A percentile compares a stretch with the other conserved stretches of the same genome.
Evolutionary conservation across 2,113 vertebrate species (phyloP).

Genomic region (Cheilinus undulatus): DNA sequence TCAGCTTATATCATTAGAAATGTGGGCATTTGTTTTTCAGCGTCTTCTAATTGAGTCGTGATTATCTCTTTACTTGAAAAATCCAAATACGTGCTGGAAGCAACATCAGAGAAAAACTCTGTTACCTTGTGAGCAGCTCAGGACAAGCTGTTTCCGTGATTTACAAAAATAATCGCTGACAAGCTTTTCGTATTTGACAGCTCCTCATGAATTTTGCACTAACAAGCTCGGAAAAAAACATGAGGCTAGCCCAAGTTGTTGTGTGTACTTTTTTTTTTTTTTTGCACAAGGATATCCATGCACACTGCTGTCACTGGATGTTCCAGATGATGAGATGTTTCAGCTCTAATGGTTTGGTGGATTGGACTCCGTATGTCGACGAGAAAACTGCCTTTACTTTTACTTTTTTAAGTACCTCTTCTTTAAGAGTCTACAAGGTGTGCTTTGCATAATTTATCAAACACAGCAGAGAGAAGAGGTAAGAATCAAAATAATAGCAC

Average conservation of each 20-base stretch:
- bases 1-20: conserved; percentile 23
- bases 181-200: conserved; percentile 24
- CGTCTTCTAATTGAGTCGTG: not conserved
- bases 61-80: not conserved
- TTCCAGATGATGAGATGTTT: conserved; percentile 4
- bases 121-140: conserved; percentile 3
- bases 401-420: not conserved
- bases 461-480: not conserved
- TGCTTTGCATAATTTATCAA: conserved; percentile 24
- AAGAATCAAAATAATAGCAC: not conserved
- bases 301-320: conserved; percentile 4
- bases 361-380: not conserved
- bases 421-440: not conserved
- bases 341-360: conserved; percentile 1
- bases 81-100: too few species aligned
- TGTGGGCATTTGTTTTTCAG: not conserved
- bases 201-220: conserved; percentile 42
- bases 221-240: conserved; percentile 20
- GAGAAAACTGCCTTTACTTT: not conserved
- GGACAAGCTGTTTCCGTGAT: conserved; percentile 10
- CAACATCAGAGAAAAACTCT: not conserved
- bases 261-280: conserved; percentile 13
- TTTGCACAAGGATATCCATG: conserved; percentile 1
- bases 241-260: conserved; percentile 29
- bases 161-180: conserved; percentile 35